Conservation (phyloP, 2,797 vertebrate species). For the Myotis planiceps region DNA sequence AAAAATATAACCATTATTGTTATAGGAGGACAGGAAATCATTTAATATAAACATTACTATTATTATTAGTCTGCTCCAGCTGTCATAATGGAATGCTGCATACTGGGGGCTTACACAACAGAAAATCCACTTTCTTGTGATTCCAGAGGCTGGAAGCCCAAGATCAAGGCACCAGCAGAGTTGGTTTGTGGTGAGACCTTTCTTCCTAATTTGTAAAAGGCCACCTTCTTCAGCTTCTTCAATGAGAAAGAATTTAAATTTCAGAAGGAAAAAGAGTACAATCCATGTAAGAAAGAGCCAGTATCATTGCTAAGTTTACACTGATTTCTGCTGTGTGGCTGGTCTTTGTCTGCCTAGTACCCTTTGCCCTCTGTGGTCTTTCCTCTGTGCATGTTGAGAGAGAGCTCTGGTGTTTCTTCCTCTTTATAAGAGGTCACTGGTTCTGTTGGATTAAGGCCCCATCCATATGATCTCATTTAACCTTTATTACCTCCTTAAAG, state of each 20-base stretch:
- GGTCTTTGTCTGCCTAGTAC: neutral
- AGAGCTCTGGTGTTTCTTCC: neutral
- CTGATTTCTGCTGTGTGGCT: neutral
- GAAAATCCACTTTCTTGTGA: neutral
- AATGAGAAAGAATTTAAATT: constrained; percentile 15
- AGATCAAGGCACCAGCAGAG: too few species aligned
- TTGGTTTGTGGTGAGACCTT: neutral
- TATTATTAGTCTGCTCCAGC: neutral
- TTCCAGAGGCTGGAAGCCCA: neutral
- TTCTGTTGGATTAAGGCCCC: neutral
- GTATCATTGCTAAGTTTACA: neutral
- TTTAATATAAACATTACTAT: neutral
- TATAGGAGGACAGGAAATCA: neutral
- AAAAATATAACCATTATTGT: constrained; percentile 4
- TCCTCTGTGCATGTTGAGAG: neutral
- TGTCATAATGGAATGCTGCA: neutral
- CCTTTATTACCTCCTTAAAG: neutral
- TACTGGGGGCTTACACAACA: neutral
- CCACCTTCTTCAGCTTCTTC: neutral
- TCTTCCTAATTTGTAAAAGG: neutral
- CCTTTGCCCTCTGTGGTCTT: neutral
- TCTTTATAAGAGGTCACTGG: neutral
- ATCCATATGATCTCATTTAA: neutral
- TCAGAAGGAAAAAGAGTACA: neutral
- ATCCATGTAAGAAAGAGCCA: neutral